A percentile compares a stretch with the other conserved stretches of the same genome.
phyloP scores from a whole-genome alignment of 2,888 invertebrate species.

The Alviniconcha strummeri region DNA sequence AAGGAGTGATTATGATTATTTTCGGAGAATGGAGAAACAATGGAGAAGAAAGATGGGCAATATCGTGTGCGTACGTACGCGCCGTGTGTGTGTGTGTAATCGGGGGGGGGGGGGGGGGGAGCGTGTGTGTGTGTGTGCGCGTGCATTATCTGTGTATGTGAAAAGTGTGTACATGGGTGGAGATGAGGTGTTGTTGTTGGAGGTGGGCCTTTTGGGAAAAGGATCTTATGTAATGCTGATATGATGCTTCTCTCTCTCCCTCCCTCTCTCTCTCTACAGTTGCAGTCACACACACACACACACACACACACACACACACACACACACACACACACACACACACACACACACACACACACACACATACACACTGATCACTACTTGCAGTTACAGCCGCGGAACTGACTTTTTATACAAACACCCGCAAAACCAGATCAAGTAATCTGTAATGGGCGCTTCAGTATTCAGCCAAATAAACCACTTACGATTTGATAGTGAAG shows the following conservation, averaged over 20 bases:
- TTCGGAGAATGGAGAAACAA: too few relatives aligned
- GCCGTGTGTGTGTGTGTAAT: background rate
- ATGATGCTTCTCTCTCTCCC: background rate
- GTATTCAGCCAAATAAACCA: too few relatives aligned
- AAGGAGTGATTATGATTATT: too few relatives aligned
- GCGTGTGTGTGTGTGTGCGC: background rate
- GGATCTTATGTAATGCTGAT: too few relatives aligned
- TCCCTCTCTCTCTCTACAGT: background rate
- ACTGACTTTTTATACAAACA: too few relatives aligned
- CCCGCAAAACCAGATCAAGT: too few relatives aligned
- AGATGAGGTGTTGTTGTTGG: background rate
- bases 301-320: background rate
- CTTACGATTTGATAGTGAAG: too few relatives aligned
- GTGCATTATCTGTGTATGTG: background rate
- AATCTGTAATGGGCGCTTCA: too few relatives aligned
- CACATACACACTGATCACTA: background rate
- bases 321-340: constrained; percentile 2
- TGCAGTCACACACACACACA: constrained; percentile 5
- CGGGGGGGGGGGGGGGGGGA: background rate
- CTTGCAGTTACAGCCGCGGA: too few relatives aligned
- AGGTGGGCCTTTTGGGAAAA: background rate
- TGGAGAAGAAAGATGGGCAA: too few relatives aligned
- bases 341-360: background rate
- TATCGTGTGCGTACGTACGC: background rate
- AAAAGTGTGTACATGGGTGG: background rate